Evolutionary conservation across 2,113 vertebrate genomes (phyloP).

Genomic region (Apistogramma diplotaenia): DNA sequence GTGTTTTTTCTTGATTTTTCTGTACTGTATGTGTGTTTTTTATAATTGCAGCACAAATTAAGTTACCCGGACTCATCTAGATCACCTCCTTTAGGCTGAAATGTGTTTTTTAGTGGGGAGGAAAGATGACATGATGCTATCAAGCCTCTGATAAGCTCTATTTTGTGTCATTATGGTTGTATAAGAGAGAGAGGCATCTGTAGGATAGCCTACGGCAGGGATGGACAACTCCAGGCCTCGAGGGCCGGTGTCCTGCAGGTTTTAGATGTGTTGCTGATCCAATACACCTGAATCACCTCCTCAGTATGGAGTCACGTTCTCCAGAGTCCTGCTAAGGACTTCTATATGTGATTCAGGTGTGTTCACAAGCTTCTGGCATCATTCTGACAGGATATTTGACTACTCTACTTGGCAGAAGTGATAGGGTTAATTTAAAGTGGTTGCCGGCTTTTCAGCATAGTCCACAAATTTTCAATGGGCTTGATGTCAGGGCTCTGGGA

Average conservation of each 20-base stretch:
- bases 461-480: neutral
- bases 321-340: no score
- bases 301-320: no score
- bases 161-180: neutral
- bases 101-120: neutral
- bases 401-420: neutral
- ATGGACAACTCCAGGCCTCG: no score
- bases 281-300: no score
- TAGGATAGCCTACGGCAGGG: no score
- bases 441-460: neutral
- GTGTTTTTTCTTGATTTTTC: neutral
- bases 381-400: neutral
- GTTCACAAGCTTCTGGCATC: neutral
- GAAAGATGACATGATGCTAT: neutral
- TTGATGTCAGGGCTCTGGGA: neutral
- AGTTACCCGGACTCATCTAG: neutral
- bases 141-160: neutral
- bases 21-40: neutral
- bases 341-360: no score
- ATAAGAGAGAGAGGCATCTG: neutral
- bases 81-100: neutral
- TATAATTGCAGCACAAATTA: neutral
- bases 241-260: no score
- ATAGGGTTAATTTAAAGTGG: neutral
- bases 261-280: no score